Evolutionary conservation across 64 coral and sea anemone genomes (phyloP), one percentile per base, ranked within the genome.

Genomic region (Montipora efflorescens): DNA sequence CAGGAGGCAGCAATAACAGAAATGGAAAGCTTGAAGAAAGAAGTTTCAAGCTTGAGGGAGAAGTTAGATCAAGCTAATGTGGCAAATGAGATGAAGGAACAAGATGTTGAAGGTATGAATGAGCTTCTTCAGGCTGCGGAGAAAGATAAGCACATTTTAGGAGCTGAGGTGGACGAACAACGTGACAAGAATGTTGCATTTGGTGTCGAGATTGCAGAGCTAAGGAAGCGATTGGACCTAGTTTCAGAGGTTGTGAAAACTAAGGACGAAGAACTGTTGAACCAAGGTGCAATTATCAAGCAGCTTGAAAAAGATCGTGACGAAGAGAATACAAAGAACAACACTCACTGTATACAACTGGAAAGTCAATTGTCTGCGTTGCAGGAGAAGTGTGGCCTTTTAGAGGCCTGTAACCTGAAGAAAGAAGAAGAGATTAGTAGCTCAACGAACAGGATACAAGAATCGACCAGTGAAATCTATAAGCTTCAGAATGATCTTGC

Each of bases 231-330:
- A 59, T 14, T 83, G 12, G 22, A 44, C 16, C 80, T 64, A 64
- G 79, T n/a, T 19, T 83, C 79, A 8, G 78, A 83, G 16, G 79
- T 82, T 19, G 7, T 83, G 2, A 91, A 91, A 16, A 83, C 11
- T 5, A 91, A 59, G 57, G 79, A 91, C 12, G 79, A 83, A 53
- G 66, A 79, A 28, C 23, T 75, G 3, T 81, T 74, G 21, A 81
- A 75, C 18, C 79, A 91, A 73, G 7, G 19, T n/a, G n/a, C 48
- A 22, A 75, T 73, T 45, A 71, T 91, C 16, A 75, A 70, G 1
- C 23, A 10, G 5, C 78, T 81, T 23, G 62, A 75, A 25, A 70
- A 82, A 25, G 77, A 25, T 8, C 75, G 67, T 3, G 52, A 49
- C 3, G 80, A 91, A 48, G 90, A 61, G 15, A 12, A 28, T 28